phyloP scores from a whole-genome alignment of 2,113 vertebrate genomes.

The Thomomys bottae region DNA sequence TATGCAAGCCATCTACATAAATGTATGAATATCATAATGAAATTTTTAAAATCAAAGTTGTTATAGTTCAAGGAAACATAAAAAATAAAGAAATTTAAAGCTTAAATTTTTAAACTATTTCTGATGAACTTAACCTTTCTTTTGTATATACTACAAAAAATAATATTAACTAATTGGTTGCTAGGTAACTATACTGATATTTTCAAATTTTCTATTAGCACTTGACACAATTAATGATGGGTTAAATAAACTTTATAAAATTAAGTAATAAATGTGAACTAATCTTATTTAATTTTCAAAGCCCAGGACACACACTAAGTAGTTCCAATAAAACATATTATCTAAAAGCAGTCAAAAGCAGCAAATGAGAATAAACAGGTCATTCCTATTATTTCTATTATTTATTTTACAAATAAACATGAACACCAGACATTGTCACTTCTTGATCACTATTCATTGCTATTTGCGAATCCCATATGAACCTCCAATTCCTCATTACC shows the following conservation, averaged over 20 bases:
- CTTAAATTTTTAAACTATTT: slow-evolving; percentile 2
- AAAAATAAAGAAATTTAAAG: neutral
- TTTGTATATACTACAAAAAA: neutral
- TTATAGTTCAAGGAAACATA: slow-evolving; percentile 26
- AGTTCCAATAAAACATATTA: neutral
- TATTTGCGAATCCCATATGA: neutral
- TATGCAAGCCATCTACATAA: slow-evolving; percentile 45
- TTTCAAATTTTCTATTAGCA: neutral
- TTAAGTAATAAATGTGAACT: neutral
- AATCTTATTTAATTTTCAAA: slow-evolving; percentile 33
- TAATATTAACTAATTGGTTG: neutral
- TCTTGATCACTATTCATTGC: neutral
- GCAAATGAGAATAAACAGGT: neutral
- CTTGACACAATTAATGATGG: neutral
- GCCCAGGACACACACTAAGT: neutral
- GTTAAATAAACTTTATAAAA: neutral
- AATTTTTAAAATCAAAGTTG: slow-evolving; percentile 38
- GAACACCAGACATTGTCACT: neutral
- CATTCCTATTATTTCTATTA: neutral
- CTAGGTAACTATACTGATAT: slow-evolving; percentile 19
- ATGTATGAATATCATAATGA: slow-evolving; percentile 34
- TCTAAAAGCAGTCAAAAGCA: neutral
- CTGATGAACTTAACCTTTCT: neutral
- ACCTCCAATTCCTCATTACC: neutral
- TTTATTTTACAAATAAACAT: slow-evolving; percentile 5